phyloP scores from a whole-genome alignment of 2,113 vertebrate species.

The Heliornis fulica region DNA sequence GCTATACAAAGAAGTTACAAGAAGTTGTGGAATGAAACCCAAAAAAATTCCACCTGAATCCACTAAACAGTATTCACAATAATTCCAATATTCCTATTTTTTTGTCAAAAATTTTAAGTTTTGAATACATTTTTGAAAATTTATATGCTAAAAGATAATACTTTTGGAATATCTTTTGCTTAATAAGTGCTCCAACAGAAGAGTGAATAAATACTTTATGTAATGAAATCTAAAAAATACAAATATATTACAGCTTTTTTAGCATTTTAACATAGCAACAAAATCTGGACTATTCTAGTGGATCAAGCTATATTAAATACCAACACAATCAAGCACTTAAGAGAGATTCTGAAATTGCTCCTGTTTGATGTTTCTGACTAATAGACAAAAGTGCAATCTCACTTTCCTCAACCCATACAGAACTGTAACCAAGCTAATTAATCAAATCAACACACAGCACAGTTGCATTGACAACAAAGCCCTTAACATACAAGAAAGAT shows the following conservation, averaged over 20 bases:
- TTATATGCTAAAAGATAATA: background rate
- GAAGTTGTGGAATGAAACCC: background rate
- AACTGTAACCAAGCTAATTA: background rate
- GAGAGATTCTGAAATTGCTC: background rate
- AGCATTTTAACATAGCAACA: background rate
- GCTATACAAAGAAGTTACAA: background rate
- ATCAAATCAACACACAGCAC: background rate
- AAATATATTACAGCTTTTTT: background rate
- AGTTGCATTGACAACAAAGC: background rate
- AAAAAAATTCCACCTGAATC: background rate
- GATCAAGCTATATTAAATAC: background rate
- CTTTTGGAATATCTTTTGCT: background rate
- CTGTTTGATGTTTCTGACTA: background rate
- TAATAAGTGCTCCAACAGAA: background rate
- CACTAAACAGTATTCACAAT: background rate
- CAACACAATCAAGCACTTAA: background rate
- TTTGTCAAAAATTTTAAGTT: background rate
- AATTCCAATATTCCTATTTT: background rate
- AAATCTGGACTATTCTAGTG: background rate
- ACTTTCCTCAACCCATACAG: background rate
- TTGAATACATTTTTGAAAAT: background rate
- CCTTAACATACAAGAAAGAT: background rate
- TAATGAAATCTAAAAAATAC: background rate
- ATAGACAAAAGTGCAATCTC: background rate
- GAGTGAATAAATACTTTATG: background rate